Percentiles rank a stretch among this genome's conserved stretches.
phyloP scores from a whole-genome alignment of 2,113 vertebrate species.

The Microcebus griseorufus region DNA sequence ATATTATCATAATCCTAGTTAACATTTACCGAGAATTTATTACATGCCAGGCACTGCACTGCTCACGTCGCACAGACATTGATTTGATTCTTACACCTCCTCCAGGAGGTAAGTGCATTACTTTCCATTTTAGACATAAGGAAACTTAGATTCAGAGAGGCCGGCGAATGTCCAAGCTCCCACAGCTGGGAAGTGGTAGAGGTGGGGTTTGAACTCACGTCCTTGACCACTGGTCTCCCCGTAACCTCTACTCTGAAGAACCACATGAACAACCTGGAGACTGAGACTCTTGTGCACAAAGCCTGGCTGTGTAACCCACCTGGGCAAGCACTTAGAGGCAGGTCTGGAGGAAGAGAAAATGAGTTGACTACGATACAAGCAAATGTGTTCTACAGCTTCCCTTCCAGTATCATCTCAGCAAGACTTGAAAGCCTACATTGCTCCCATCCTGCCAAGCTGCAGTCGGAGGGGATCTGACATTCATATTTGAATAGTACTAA shows the following conservation, averaged over 20 bases:
- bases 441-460: background rate
- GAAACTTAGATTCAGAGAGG: background rate
- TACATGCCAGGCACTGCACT: background rate
- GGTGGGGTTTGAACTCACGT: background rate
- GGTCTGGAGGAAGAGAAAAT: background rate
- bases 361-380: background rate
- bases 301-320: background rate
- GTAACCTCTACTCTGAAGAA: background rate
- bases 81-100: background rate
- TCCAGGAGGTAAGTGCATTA: background rate
- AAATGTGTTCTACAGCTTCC: background rate
- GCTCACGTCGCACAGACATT: background rate
- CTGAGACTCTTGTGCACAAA: background rate
- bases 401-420: background rate
- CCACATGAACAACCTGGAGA: background rate
- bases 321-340: background rate
- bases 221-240: background rate
- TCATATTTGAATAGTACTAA: constrained; percentile 27
- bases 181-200: background rate
- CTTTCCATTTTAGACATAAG: background rate
- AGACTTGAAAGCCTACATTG: background rate
- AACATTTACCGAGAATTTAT: background rate
- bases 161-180: background rate
- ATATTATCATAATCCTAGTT: background rate
- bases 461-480: constrained; percentile 1